Conservation (phyloP, 2,797 vertebrate genomes). For the Sebastes steindachneri region DNA sequence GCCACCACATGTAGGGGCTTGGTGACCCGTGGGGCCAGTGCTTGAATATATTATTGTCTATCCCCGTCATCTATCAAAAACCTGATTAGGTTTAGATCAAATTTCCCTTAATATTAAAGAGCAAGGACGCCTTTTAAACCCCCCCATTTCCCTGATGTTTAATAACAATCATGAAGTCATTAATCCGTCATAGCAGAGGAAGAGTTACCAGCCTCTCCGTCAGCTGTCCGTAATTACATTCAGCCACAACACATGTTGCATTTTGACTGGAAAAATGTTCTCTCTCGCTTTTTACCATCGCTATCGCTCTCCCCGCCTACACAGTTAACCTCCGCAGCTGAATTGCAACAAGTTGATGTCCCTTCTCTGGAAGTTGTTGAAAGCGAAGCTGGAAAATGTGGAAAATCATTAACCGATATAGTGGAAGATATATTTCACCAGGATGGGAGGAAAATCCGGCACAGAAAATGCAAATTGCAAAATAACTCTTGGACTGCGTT, state of each 20-base stretch:
- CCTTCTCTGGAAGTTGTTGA: conserved; percentile 27
- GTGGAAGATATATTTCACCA: conserved; percentile 6
- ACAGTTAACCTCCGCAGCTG: conserved; percentile 8
- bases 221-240: neutral
- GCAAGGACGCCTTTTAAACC: conserved; percentile 1
- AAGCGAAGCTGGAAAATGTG: conserved; percentile 4
- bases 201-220: neutral
- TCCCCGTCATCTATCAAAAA: neutral
- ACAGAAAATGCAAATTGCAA: conserved; percentile 17
- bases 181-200: neutral
- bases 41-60: too few relatives aligned
- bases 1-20: too few relatives aligned
- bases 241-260: neutral
- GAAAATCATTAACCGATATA: conserved; percentile 24
- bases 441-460: neutral
- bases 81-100: conserved; percentile 3
- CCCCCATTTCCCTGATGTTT: neutral
- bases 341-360: conserved; percentile 38
- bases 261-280: conserved; percentile 1
- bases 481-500: conserved; percentile 17
- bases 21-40: too few relatives aligned
- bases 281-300: neutral
- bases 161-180: neutral
- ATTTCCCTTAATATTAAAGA: conserved; percentile 10
- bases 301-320: conserved; percentile 14